Percentiles rank a stretch among this genome's conserved stretches.
Evolutionary conservation across 2,113 vertebrate species (phyloP).

Genomic region (Cyphomyrus discorhynchus): DNA sequence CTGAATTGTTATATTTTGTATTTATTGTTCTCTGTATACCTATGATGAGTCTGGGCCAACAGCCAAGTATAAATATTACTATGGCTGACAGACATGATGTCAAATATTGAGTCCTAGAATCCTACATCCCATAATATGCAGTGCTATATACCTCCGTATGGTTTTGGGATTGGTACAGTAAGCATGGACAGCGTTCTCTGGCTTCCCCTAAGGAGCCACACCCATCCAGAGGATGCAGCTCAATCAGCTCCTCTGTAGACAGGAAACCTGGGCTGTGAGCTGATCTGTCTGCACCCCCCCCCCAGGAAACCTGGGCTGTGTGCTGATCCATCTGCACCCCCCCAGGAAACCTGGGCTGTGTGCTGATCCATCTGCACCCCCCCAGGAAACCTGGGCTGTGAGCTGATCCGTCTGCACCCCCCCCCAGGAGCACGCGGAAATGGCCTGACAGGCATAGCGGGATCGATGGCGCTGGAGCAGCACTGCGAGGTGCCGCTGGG

Average conservation of each 20-base stretch:
- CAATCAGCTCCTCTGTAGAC: not conserved
- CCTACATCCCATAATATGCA: not conserved
- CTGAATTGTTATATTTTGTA: not conserved
- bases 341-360: too few relatives aligned
- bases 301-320: not conserved
- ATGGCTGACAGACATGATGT: not conserved
- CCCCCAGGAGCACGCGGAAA: conserved; percentile 21
- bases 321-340: not conserved
- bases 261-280: not conserved
- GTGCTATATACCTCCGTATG: not conserved
- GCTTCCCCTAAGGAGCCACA: not conserved
- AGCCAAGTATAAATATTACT: not conserved
- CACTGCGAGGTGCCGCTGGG: too few relatives aligned
- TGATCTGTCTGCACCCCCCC: too few relatives aligned
- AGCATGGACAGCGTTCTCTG: not conserved
- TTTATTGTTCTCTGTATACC: not conserved
- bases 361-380: not conserved
- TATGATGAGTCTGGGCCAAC: not conserved
- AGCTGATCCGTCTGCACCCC: too few relatives aligned
- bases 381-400: too few relatives aligned
- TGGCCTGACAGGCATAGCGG: conserved; percentile 48
- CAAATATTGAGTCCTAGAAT: not conserved
- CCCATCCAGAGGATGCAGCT: not conserved
- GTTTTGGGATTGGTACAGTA: not conserved
- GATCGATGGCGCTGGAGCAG: too few relatives aligned